Evolutionary conservation across 2,113 vertebrate genomes (phyloP).

Genomic region (Plecturocebus donacophilus): DNA sequence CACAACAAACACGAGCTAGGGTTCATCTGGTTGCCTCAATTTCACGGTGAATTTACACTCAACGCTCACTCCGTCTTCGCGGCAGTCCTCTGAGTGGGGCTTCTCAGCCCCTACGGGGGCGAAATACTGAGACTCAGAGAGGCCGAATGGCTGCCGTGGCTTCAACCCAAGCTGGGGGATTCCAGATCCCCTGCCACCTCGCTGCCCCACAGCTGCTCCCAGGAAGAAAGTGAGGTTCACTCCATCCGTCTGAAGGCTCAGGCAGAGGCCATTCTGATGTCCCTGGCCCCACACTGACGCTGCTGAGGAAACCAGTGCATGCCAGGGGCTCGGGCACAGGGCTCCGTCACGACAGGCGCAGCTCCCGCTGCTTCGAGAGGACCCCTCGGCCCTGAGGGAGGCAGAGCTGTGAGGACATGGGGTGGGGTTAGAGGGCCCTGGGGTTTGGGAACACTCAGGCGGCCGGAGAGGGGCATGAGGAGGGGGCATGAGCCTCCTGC

Average conservation of each 20-base stretch:
- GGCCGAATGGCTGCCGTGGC: too few relatives aligned
- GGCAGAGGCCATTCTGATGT: not conserved
- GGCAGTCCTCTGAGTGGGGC: not conserved
- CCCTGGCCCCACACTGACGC: not conserved
- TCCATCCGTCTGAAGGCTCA: too few relatives aligned
- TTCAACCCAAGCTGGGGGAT: not conserved
- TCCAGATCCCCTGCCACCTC: not conserved
- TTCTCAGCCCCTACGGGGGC: not conserved
- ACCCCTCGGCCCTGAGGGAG: too few relatives aligned
- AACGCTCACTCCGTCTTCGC: not conserved
- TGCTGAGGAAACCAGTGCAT: not conserved
- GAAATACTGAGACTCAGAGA: not conserved
- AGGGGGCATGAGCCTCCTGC: not conserved
- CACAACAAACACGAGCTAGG: fast-evolving
- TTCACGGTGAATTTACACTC: not conserved
- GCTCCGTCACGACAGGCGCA: too few relatives aligned
- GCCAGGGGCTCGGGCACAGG: not conserved
- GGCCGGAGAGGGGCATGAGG: not conserved
- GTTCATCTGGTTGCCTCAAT: not conserved
- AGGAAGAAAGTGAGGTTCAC: not conserved
- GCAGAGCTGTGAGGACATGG: not conserved
- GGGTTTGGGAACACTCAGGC: not conserved
- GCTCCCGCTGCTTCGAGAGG: too few relatives aligned
- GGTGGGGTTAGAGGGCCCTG: not conserved
- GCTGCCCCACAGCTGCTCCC: not conserved